phyloP scores from a whole-genome alignment of 2,113 vertebrate species.

The Phyllostomus hastatus region DNA sequence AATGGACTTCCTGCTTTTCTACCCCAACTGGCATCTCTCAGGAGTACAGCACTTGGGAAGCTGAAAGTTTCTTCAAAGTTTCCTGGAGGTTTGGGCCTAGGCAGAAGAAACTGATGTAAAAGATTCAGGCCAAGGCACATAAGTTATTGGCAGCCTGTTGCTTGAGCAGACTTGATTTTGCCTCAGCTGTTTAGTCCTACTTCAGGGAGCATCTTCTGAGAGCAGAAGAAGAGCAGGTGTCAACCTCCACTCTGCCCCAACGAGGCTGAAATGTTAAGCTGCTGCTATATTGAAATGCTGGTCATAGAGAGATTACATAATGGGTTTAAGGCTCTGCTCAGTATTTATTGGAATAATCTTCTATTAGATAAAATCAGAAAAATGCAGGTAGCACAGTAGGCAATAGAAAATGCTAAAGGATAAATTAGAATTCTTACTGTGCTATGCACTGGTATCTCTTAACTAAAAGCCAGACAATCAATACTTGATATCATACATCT shows the following conservation, averaged over 20 bases:
- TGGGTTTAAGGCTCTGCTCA: background rate
- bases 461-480: background rate
- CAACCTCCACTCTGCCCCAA: background rate
- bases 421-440: background rate
- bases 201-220: background rate
- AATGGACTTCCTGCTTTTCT: background rate
- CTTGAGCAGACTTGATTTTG: background rate
- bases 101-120: background rate
- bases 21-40: background rate
- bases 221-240: background rate
- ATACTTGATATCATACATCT: background rate
- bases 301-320: background rate
- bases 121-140: background rate
- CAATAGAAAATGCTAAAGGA: background rate
- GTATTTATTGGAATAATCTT: background rate
- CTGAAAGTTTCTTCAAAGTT: background rate
- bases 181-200: background rate
- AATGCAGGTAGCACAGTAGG: background rate
- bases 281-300: background rate
- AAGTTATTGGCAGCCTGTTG: background rate
- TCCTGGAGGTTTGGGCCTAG: background rate
- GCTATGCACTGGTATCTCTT: background rate
- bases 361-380: background rate
- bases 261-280: background rate
- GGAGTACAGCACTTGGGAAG: background rate